Evolutionary conservation across 2,888 invertebrate genomes (phyloP).

Genomic region (Cephus runcator): DNA sequence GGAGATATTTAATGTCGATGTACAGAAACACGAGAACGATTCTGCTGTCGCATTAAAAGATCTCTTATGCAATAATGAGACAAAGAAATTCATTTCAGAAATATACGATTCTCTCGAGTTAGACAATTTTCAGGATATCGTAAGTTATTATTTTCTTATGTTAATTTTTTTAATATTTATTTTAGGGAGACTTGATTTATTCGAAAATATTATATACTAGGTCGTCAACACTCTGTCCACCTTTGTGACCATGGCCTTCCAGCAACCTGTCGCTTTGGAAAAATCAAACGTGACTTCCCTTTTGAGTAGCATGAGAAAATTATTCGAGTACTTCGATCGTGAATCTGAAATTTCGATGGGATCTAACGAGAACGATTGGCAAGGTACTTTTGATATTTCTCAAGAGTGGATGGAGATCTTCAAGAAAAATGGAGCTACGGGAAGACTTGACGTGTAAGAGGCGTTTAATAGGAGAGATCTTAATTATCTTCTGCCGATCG

Average conservation of each 20-base stretch:
- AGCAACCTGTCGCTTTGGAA: conserved; percentile 38
- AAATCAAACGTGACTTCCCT: conserved; percentile 50
- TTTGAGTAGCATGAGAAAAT: conserved; percentile 35
- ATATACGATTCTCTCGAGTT: conserved; percentile 47
- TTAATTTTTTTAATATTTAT: not conserved
- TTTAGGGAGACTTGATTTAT: not conserved
- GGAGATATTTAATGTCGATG: conserved; percentile 37
- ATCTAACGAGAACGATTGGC: not conserved
- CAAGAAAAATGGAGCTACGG: conserved; percentile 30
- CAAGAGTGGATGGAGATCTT: conserved; percentile 39
- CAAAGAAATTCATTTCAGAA: conserved; percentile 46
- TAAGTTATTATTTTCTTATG: conserved; percentile 26
- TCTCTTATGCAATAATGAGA: conserved; percentile 43
- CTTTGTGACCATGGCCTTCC: conserved; percentile 43
- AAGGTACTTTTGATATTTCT: not conserved
- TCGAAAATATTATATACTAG: conserved; percentile 25
- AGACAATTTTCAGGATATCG: conserved; percentile 41
- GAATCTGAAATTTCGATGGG: not conserved
- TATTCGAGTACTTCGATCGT: conserved; percentile 37
- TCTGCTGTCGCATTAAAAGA: not conserved
- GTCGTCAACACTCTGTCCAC: conserved; percentile 44
- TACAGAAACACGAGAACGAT: not conserved
- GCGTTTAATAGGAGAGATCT: not conserved
- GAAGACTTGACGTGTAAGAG: conserved; percentile 43
- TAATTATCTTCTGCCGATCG: not conserved